phyloP scores from a whole-genome alignment of 2,888 invertebrate species.

The Stenodema calcarata region DNA sequence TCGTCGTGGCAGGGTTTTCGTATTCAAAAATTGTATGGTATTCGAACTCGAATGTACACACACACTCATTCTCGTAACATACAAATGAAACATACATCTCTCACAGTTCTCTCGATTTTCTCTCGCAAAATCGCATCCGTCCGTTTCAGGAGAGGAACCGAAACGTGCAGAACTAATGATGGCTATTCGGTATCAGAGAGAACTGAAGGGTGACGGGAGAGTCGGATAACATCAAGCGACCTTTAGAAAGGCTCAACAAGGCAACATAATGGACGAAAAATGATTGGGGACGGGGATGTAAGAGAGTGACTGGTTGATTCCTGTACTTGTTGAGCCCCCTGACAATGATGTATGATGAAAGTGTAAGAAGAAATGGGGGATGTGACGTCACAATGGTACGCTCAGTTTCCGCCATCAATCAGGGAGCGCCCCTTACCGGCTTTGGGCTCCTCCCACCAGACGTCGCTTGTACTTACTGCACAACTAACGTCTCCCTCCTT shows the following conservation, averaged over 20 bases:
- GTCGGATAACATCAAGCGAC: background rate
- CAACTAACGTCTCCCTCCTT: background rate
- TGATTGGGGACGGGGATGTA: background rate
- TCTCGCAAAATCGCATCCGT: too few species aligned
- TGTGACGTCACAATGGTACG: constrained; percentile 5
- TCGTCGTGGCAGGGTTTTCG: too few species aligned
- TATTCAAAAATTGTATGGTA: too few species aligned
- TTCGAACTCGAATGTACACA: too few species aligned
- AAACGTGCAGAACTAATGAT: too few species aligned
- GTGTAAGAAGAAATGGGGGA: background rate
- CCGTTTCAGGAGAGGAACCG: too few species aligned
- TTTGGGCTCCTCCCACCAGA: background rate
- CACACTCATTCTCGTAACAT: too few species aligned
- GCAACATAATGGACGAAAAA: background rate
- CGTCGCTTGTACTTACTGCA: background rate
- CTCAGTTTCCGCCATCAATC: constrained; percentile 6
- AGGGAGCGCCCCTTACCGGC: background rate
- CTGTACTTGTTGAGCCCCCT: background rate
- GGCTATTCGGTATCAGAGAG: background rate
- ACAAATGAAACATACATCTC: too few species aligned
- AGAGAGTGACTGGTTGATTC: background rate
- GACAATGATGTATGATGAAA: constrained; percentile 8
- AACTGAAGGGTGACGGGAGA: background rate
- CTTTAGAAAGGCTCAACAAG: background rate
- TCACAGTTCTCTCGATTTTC: too few species aligned